Percentiles rank a stretch among this genome's conserved stretches.
Conservation (phyloP, 2,797 vertebrate species). For the Onychomys arenicola region DNA sequence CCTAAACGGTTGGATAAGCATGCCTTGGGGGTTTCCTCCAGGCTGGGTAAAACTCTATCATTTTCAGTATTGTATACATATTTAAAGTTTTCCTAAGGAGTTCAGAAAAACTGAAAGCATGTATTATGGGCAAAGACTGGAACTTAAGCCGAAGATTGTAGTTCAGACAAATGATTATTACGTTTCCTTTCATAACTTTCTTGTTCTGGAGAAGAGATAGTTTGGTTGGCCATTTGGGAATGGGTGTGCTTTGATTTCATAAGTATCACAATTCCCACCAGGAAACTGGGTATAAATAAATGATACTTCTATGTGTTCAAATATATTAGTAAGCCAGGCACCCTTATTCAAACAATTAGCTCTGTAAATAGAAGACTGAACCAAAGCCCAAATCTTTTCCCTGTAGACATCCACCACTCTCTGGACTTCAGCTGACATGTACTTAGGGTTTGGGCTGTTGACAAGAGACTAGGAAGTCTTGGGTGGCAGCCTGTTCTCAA, state of each 20-base stretch:
- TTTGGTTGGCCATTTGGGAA: background rate
- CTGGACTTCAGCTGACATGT: conserved; percentile 5
- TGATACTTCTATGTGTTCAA: background rate
- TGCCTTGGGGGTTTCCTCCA: background rate
- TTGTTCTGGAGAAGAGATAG: background rate
- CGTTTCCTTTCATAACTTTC: conserved; percentile 28
- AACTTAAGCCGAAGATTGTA: background rate
- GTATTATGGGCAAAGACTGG: background rate
- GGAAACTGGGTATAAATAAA: conserved; percentile 23
- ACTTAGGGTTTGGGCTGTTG: background rate
- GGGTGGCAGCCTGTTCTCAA: background rate
- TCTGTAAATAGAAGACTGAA: conserved; percentile 39
- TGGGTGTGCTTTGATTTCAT: conserved; percentile 37
- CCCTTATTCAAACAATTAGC: conserved; percentile 30
- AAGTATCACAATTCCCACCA: conserved; percentile 34
- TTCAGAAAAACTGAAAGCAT: background rate
- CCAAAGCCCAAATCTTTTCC: background rate
- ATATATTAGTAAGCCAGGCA: conserved; percentile 13
- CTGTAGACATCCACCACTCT: background rate
- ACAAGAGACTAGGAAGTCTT: background rate
- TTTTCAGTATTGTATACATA: background rate
- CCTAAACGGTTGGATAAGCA: background rate
- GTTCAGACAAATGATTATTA: background rate
- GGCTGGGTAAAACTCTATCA: background rate
- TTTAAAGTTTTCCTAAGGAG: background rate